phyloP scores from a whole-genome alignment of 1,140 invertebrate species.

The Zaprionus africanus region DNA sequence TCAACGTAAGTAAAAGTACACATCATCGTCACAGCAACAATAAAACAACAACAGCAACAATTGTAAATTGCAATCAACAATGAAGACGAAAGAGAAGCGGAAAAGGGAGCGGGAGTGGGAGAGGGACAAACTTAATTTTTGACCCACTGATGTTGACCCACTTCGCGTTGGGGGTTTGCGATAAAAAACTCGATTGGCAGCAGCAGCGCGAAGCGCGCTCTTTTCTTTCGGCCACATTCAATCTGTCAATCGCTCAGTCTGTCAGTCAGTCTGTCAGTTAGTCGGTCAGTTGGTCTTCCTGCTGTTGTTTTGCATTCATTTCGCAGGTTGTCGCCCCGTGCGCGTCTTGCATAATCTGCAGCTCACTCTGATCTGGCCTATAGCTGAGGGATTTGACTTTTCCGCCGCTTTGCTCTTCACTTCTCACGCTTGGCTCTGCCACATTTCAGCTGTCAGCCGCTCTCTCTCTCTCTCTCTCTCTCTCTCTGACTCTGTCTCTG shows the following conservation, averaged over 20 bases:
- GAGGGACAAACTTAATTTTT: slow-evolving; percentile 43
- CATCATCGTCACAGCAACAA: slow-evolving; percentile 12
- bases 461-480: slow-evolving; percentile 13
- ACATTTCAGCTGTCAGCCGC: slow-evolving; percentile 25
- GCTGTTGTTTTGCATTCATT: slow-evolving; percentile 24
- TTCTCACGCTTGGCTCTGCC: slow-evolving; percentile 47
- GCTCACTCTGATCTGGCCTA: slow-evolving; percentile 16
- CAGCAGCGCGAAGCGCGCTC: slow-evolving; percentile 3
- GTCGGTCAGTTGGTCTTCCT: slow-evolving; percentile 19
- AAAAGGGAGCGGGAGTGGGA: slow-evolving; percentile 21
- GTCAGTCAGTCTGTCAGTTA: slow-evolving; percentile 19
- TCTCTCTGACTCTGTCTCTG: slow-evolving; percentile 14
- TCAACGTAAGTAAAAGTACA: slow-evolving; percentile 75
- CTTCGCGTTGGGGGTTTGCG: slow-evolving; percentile 35
- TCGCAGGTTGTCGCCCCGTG: slow-evolving; percentile 63
- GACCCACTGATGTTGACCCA: slow-evolving; percentile 78
- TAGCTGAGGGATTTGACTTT: slow-evolving; percentile 61
- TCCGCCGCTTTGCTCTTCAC: slow-evolving; percentile 66
- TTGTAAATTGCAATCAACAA: slow-evolving; percentile 52
- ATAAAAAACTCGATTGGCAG: slow-evolving; percentile 18
- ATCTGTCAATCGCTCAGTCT: slow-evolving; percentile 34
- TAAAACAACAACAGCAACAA: slow-evolving; percentile 33
- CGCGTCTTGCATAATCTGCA: slow-evolving; percentile 65
- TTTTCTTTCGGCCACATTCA: slow-evolving; percentile 37
- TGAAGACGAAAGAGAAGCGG: slow-evolving; percentile 39